phyloP scores from a whole-genome alignment of 2,797 vertebrate species.

The Syngnathus acus region DNA sequence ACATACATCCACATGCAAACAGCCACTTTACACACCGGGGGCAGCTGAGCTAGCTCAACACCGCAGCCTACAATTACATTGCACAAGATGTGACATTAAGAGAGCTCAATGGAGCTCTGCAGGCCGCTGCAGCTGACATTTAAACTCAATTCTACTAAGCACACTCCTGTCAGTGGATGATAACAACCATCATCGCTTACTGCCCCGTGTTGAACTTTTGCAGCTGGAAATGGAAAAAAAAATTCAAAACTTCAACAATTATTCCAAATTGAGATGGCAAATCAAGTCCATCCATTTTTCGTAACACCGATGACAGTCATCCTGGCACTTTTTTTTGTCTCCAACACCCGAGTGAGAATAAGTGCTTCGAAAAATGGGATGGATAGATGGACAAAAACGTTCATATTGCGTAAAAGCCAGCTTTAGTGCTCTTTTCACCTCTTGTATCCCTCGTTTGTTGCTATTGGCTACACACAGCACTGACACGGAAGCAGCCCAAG shows the following conservation, averaged over 20 bases:
- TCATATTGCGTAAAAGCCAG: too few species aligned
- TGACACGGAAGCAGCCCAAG: not conserved
- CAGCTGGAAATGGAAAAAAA: not conserved
- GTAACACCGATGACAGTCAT: not conserved
- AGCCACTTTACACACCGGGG: not conserved
- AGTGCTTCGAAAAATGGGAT: too few species aligned
- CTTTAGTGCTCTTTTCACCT: too few species aligned
- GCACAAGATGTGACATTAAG: constrained; percentile 3
- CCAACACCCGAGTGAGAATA: too few species aligned
- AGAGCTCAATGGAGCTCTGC: not conserved
- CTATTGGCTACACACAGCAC: too few species aligned
- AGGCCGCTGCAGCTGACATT: not conserved
- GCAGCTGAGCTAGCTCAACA: constrained; percentile 2
- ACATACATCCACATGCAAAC: not conserved
- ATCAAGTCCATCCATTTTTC: not conserved
- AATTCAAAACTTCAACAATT: not conserved
- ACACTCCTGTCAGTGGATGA: not conserved
- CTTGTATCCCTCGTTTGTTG: too few species aligned
- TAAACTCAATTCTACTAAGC: not conserved
- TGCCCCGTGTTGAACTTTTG: not conserved
- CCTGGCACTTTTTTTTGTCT: not conserved
- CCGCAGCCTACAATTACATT: constrained; percentile 1
- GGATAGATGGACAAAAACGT: not conserved
- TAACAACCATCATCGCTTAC: not conserved
- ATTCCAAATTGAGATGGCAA: not conserved